phyloP scores from a whole-genome alignment of 2,113 vertebrate species.

The Desmodus rotundus region DNA sequence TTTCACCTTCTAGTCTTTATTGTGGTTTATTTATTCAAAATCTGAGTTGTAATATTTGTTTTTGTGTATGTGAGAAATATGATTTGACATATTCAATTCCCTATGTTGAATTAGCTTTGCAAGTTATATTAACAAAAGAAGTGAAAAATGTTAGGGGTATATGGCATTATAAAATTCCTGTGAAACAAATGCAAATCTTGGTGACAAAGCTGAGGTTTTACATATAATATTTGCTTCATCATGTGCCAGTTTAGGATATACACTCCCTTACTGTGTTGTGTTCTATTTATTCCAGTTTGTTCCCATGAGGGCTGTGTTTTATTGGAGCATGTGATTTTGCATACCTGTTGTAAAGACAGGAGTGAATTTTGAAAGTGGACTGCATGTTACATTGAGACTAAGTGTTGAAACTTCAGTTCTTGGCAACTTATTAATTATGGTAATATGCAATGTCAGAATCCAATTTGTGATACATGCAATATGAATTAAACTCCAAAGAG shows the following conservation, averaged over 20 bases:
- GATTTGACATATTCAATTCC: not conserved
- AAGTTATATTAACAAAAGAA: not conserved
- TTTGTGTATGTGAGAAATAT: not conserved
- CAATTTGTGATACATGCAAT: not conserved
- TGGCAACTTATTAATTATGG: not conserved
- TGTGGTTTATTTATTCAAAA: not conserved
- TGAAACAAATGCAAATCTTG: not conserved
- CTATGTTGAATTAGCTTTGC: not conserved
- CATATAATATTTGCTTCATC: not conserved
- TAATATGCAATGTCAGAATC: slow-evolving; percentile 27
- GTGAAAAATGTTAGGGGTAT: not conserved
- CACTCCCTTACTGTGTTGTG: fast-evolving
- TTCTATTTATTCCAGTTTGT: not conserved
- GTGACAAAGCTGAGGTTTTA: not conserved
- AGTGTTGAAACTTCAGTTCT: slow-evolving; percentile 37
- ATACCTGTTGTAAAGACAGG: not conserved
- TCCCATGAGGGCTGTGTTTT: not conserved
- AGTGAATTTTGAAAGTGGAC: slow-evolving; percentile 37
- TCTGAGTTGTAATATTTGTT: not conserved
- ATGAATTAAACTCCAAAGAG: slow-evolving; percentile 1
- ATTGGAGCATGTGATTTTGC: not conserved
- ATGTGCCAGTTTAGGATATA: not conserved
- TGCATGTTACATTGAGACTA: slow-evolving; percentile 35
- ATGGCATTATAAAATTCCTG: not conserved
- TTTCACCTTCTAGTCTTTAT: not conserved